Conservation (phyloP, 2,797 vertebrate genomes). For the Gallinago stenura region DNA sequence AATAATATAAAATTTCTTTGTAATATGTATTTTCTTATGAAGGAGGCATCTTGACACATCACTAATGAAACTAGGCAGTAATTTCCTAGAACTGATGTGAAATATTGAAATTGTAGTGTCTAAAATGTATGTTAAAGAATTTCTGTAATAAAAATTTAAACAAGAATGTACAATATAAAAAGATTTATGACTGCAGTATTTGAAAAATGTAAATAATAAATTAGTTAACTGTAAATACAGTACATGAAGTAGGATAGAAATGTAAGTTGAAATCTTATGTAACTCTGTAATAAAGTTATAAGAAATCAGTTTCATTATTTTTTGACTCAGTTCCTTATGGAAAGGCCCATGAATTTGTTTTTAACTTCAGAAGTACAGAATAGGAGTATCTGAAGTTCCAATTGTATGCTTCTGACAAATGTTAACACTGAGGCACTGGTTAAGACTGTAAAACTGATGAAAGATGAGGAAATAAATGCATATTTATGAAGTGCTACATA, state of each 20-base stretch:
- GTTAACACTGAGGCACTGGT: conserved; percentile 29
- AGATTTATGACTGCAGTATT: conserved; percentile 74
- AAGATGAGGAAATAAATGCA: conserved; percentile 59
- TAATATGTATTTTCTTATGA: conserved; percentile 51
- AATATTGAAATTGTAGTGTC: conserved; percentile 28
- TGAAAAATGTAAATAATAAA: conserved; percentile 74
- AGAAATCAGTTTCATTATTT: conserved; percentile 27
- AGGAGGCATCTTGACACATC: conserved; percentile 50
- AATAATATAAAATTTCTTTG: conserved; percentile 29
- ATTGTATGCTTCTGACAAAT: conserved; percentile 21
- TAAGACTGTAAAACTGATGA: conserved; percentile 52
- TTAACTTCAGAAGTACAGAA: conserved; percentile 36
- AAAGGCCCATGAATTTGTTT: conserved; percentile 41
- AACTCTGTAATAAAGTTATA: conserved; percentile 54
- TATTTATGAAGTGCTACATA: conserved; percentile 57
- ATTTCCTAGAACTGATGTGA: conserved; percentile 45
- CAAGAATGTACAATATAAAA: conserved; percentile 83
- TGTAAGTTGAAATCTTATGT: conserved; percentile 47
- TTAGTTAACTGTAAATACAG: conserved; percentile 38
- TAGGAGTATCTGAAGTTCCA: conserved; percentile 23
- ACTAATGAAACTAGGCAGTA: conserved; percentile 27
- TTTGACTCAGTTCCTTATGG: conserved; percentile 12
- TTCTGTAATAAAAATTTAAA: conserved; percentile 75
- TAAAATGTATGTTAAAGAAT: conserved; percentile 16
- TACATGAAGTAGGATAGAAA: conserved; percentile 12